Percentiles rank a stretch among this genome's conserved stretches.
Conservation (phyloP, 2,888 invertebrate species). For the Trichopria drosophilae region DNA sequence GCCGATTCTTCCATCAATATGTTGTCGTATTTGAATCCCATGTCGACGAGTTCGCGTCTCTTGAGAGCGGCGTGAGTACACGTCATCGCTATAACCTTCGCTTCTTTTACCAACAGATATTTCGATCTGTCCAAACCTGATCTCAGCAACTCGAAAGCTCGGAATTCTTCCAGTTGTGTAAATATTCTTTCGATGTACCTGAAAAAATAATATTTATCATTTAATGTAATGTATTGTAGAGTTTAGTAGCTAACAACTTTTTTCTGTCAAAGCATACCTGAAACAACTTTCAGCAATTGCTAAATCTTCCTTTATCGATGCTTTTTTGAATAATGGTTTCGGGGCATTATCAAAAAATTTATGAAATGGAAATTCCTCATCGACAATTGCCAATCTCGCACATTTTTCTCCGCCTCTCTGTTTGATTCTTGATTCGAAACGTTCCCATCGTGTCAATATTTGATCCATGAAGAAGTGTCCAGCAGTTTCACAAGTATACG, state of each 20-base stretch:
- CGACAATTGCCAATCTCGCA: slow-evolving; percentile 62
- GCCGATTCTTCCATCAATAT: slow-evolving; percentile 99
- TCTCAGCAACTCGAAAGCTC: slow-evolving; percentile 94
- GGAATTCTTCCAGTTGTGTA: slow-evolving; percentile 94
- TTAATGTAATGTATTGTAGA: neutral
- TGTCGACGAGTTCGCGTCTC: slow-evolving; percentile 91
- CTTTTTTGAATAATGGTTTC: slow-evolving; percentile 85
- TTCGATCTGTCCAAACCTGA: slow-evolving; percentile 95
- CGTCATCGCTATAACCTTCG: slow-evolving; percentile 99
- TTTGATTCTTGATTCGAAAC: slow-evolving; percentile 71
- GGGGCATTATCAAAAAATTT: slow-evolving; percentile 93
- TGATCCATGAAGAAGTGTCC: slow-evolving; percentile 97
- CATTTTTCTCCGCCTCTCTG: slow-evolving; percentile 55
- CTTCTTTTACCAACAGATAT: slow-evolving; percentile 95
- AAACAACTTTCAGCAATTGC: slow-evolving; percentile 92
- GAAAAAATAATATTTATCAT: slow-evolving; percentile 19
- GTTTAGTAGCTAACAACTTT: neutral
- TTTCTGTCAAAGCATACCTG: slow-evolving; percentile 53
- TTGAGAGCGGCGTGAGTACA: slow-evolving; percentile 99
- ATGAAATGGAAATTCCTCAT: slow-evolving; percentile 88
- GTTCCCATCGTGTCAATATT: slow-evolving; percentile 88
- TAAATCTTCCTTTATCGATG: slow-evolving; percentile 78
- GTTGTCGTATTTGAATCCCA: slow-evolving; percentile 97
- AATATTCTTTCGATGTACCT: slow-evolving; percentile 94
- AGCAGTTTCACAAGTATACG: slow-evolving; percentile 98